Percentiles rank a stretch among this genome's conserved stretches.
Evolutionary conservation across 2,113 vertebrate species (phyloP).

Genomic region (Meleagris gallopavo): DNA sequence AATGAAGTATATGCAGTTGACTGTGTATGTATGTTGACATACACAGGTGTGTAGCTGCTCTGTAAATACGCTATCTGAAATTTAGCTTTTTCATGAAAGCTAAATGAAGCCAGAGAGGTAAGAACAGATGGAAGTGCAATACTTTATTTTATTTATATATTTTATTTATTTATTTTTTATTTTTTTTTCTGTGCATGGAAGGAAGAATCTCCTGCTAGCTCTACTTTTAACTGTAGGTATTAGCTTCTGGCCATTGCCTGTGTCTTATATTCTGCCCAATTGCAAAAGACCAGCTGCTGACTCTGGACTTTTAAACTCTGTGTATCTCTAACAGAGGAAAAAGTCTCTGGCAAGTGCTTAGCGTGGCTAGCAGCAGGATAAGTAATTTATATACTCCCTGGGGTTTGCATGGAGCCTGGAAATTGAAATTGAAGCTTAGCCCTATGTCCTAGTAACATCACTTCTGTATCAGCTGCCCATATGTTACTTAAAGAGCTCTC

Average conservation of each 20-base stretch:
- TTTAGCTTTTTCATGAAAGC: not conserved
- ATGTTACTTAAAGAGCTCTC: not conserved
- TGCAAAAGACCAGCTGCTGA: constrained; percentile 48
- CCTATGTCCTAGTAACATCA: not conserved
- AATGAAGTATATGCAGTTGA: not conserved
- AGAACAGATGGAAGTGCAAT: not conserved
- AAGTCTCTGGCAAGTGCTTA: not conserved
- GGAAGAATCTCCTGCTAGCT: not conserved
- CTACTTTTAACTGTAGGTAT: not conserved
- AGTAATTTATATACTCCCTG: constrained; percentile 42
- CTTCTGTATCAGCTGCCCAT: not conserved
- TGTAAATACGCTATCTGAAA: constrained; percentile 1
- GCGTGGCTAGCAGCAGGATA: constrained; percentile 10
- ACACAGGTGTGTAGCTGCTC: not conserved
- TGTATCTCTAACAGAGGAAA: constrained; percentile 17
- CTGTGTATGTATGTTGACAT: not conserved
- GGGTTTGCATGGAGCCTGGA: constrained; percentile 8
- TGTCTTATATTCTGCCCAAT: constrained; percentile 12
- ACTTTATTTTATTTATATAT: not conserved
- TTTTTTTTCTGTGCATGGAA: no score
- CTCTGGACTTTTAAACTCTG: constrained; percentile 49
- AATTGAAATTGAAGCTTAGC: constrained; percentile 28
- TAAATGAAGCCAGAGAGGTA: not conserved
- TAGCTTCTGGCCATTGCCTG: constrained; percentile 32
- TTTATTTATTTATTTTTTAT: no score